Evolutionary conservation across 2,888 invertebrate species (phyloP), one percentile per base, ranked within the genome.

Genomic region (Sesia apiformis): DNA sequence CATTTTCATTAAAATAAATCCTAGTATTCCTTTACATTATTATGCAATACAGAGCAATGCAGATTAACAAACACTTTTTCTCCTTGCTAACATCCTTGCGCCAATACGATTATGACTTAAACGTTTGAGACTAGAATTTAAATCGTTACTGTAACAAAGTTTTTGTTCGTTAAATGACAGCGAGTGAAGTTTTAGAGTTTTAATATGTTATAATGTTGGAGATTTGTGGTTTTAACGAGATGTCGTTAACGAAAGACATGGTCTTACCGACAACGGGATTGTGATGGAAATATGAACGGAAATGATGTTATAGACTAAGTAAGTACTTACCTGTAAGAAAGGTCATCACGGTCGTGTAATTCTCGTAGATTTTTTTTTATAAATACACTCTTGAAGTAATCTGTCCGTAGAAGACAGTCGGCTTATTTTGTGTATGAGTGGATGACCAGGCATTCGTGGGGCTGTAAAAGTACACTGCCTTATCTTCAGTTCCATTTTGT

Each of bases 161-260:
- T 88, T 81, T 82, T 83, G 81, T 82, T 63, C 74, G 69, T 74
- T 78, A 83, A 87, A 85, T 82, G 84, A 83, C 76, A 70, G 72
- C 71, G 73, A 80, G 76, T 77, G 70, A 82, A 88, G 84, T 87
- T 85, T 84, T 76, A 74, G 81, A 88, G 86, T 88, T 88, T 87
- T 86, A 88, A 87, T 88, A 85, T 80, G 82, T 78, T 75, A 79
- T 87, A 87, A 88, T 88, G 84, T 77, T 65, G 73, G 74, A 85
- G 86, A 86, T 88, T 81, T 88, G 84, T 81, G 84, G 78, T 75
- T 74, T 81, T 87, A 87, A 89, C 78, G 88, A 85, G 72, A 57
- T 62, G 67, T 81, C 87, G 78, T 89, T 88, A 88, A 69, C 67
- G 62, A 69, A 75, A 82, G 81, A 78, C 84, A 80, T 73, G 78